Conservation (phyloP, 1,140 invertebrate genomes). For the Lysiphlebus fabarum region DNA sequence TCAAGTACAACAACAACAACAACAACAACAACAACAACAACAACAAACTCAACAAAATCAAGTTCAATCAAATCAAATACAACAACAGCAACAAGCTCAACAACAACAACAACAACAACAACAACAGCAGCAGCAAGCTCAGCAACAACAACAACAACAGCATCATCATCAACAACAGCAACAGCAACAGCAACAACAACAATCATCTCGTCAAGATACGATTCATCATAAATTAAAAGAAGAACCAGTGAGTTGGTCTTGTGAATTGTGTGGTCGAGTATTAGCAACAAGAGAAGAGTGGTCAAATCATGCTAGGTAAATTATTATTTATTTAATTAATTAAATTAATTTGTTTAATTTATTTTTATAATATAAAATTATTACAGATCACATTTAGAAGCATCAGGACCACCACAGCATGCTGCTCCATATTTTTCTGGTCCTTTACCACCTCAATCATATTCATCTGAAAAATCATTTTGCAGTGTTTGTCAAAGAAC, state of each 20-base stretch:
- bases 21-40: slow-evolving; percentile 41
- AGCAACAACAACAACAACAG: slow-evolving; percentile 45
- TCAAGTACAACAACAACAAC: slow-evolving; percentile 30
- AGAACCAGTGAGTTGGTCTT: slow-evolving; percentile 61
- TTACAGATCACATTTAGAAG: slow-evolving; percentile 49
- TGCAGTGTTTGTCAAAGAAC: slow-evolving; percentile 66
- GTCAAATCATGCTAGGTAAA: slow-evolving; percentile 66
- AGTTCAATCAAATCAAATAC: slow-evolving; percentile 29
- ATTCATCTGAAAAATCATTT: slow-evolving; percentile 56
- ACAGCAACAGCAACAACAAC: slow-evolving; percentile 35
- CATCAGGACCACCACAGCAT: slow-evolving; percentile 46
- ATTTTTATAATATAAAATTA: neutral
- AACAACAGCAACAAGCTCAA: slow-evolving; percentile 41
- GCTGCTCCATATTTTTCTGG: slow-evolving; percentile 52
- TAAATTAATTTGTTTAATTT: neutral
- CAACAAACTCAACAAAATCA: slow-evolving; percentile 46
- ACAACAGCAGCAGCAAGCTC: slow-evolving; percentile 32
- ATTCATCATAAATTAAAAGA: slow-evolving; percentile 53
- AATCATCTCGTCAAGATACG: slow-evolving; percentile 43
- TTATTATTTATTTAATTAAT: slow-evolving; percentile 23
- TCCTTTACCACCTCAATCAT: slow-evolving; percentile 56
- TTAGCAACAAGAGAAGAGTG: slow-evolving; percentile 70
- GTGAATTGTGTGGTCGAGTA: slow-evolving; percentile 68
- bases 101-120: slow-evolving; percentile 43
- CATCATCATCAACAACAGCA: slow-evolving; percentile 38